Percentiles rank a stretch among this genome's conserved stretches.
These are phyloP conservation scores for Hetaerina americana DNA, from an alignment of 1,140 invertebrate species.

Conservation along the genomic window DNA sequence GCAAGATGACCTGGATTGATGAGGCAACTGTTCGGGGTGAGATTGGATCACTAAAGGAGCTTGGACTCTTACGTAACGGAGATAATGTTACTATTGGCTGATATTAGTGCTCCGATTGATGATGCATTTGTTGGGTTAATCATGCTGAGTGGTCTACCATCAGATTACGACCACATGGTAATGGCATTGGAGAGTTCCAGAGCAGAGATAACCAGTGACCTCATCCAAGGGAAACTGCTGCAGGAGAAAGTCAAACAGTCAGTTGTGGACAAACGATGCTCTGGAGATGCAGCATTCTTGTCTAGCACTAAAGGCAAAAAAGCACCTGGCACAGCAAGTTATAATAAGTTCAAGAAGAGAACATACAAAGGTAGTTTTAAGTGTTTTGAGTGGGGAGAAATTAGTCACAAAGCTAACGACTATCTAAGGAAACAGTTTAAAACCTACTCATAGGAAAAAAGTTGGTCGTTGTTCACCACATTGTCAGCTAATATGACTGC, in stretches of 20 bases:
- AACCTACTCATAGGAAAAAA: background rate
- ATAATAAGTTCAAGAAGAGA: background rate
- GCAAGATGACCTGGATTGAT: background rate
- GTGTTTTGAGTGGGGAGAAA: background rate
- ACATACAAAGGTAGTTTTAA: background rate
- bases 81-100: background rate
- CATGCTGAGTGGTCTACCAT: slow-evolving; percentile 6
- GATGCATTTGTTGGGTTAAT: background rate
- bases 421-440: background rate
- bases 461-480: background rate
- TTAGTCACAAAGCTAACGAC: background rate
- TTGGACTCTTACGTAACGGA: background rate
- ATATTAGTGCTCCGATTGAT: background rate
- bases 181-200: no score
- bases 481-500: background rate
- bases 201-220: background rate
- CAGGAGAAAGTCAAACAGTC: background rate
- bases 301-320: background rate
- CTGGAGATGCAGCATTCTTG: background rate
- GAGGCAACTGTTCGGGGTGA: background rate
- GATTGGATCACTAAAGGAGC: background rate
- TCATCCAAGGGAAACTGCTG: background rate
- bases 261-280: background rate
- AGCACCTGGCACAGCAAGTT: background rate
- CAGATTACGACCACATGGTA: no score